These are phyloP conservation scores for Scolopax bukidnonensis DNA, from an alignment of 2,797 vertebrate genomes.

Conservation along the genomic window DNA sequence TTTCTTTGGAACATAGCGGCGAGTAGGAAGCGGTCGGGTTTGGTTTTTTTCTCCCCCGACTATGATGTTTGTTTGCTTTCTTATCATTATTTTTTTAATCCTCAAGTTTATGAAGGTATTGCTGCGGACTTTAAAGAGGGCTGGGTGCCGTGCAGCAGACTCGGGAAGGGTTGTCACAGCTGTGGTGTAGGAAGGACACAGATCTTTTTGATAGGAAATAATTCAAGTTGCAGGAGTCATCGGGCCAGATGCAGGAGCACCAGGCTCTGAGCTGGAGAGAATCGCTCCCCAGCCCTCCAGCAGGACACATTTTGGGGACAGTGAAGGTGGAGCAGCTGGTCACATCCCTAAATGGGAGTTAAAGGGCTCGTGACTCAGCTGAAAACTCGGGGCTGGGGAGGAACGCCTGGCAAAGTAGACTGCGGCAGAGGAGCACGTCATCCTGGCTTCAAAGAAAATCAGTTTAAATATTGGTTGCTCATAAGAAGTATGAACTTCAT, in stretches of 20 bases:
- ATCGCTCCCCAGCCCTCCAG: neutral
- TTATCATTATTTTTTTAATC: slow-evolving; percentile 33
- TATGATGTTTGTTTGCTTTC: neutral
- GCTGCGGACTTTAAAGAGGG: neutral
- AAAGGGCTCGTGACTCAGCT: neutral
- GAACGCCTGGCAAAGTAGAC: neutral
- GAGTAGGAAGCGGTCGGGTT: neutral
- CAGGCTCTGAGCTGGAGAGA: neutral
- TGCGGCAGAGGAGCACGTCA: neutral
- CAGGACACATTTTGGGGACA: neutral
- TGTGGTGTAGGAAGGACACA: neutral
- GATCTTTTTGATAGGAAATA: neutral
- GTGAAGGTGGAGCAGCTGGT: slow-evolving; percentile 37
- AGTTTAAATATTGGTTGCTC: neutral
- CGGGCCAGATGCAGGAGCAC: neutral
- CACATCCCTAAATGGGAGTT: neutral
- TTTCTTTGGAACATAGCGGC: slow-evolving; percentile 51
- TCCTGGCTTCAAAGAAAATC: neutral
- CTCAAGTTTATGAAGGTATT: slow-evolving; percentile 4
- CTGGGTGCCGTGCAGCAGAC: neutral
- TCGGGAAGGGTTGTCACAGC: neutral
- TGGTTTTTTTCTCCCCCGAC: neutral
- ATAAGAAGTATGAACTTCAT: neutral
- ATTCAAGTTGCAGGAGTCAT: slow-evolving; percentile 16
- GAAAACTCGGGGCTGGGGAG: neutral